Evolutionary conservation across 2,888 invertebrate species (phyloP).

Genomic region (Bembecia ichneumoniformis): DNA sequence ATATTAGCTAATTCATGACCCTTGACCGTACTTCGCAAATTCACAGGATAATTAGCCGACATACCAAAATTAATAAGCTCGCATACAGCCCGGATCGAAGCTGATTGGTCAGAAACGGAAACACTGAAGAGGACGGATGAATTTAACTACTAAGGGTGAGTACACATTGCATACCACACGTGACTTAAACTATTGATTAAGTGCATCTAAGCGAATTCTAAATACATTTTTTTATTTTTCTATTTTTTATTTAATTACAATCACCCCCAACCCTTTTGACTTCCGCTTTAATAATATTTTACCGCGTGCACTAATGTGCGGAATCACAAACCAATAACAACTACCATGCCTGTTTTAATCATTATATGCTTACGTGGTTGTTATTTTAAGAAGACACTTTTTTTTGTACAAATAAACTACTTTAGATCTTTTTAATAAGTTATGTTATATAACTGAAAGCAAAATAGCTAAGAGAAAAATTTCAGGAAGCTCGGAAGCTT

Average conservation of each 20-base stretch:
- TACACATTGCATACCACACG: no score
- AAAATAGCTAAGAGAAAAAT: no score
- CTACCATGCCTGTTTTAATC: neutral
- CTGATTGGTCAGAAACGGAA: slow-evolving; percentile 47
- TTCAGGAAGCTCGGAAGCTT: no score
- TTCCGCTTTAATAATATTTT: neutral
- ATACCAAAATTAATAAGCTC: slow-evolving; percentile 65
- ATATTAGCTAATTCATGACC: slow-evolving; percentile 44
- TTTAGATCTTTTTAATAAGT: no score
- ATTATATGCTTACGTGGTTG: neutral
- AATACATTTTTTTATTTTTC: neutral
- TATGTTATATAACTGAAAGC: no score
- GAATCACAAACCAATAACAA: neutral
- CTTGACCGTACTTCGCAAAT: slow-evolving; percentile 61
- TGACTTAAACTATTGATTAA: neutral
- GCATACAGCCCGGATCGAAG: slow-evolving; percentile 51
- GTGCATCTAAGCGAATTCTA: neutral
- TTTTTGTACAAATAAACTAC: no score
- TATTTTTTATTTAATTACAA: neutral
- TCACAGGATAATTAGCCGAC: slow-evolving; percentile 64
- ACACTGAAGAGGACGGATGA: slow-evolving; percentile 64
- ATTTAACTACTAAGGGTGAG: slow-evolving; percentile 69
- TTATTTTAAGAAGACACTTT: neutral
- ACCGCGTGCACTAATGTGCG: neutral
- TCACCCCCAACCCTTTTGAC: neutral